Conservation (phyloP, 1,140 invertebrate species). For the Ostrea denselamellosa region DNA sequence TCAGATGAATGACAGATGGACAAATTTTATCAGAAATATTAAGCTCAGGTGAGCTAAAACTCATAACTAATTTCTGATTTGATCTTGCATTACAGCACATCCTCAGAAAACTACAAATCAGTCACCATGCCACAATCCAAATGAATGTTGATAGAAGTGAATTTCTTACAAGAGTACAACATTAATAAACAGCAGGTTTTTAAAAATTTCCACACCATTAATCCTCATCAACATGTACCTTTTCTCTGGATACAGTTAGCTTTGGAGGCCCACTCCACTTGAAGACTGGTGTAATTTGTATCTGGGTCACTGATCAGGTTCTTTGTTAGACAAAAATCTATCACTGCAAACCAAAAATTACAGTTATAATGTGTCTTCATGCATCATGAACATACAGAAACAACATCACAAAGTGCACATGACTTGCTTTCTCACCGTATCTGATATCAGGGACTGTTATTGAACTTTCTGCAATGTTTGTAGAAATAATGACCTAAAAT, state of each 20-base stretch:
- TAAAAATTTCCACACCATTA: too few relatives aligned
- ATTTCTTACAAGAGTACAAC: too few relatives aligned
- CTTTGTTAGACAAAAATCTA: slow-evolving; percentile 97
- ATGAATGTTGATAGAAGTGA: too few relatives aligned
- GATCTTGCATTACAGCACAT: too few relatives aligned
- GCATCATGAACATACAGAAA: background rate
- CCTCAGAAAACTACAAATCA: too few relatives aligned
- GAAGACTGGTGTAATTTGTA: slow-evolving; percentile 89
- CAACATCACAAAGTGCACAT: background rate
- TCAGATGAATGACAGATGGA: too few relatives aligned
- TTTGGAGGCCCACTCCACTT: slow-evolving; percentile 92
- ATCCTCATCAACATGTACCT: slow-evolving; percentile 68
- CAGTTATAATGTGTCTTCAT: background rate
- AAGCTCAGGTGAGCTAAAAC: too few relatives aligned
- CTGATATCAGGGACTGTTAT: slow-evolving; percentile 85
- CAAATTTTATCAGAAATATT: too few relatives aligned
- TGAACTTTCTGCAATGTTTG: slow-evolving; percentile 80
- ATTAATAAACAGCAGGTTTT: too few relatives aligned
- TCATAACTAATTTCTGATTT: too few relatives aligned
- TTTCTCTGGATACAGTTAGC: slow-evolving; percentile 93
- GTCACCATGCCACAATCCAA: too few relatives aligned
- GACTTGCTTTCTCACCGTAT: slow-evolving; percentile 82
- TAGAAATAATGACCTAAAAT: slow-evolving; percentile 77
- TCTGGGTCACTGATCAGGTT: slow-evolving; percentile 85
- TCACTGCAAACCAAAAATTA: slow-evolving; percentile 83